Conservation (phyloP, 2,113 vertebrate species). For the western clawed frog (Xenopus tropicalis) region DNA sequence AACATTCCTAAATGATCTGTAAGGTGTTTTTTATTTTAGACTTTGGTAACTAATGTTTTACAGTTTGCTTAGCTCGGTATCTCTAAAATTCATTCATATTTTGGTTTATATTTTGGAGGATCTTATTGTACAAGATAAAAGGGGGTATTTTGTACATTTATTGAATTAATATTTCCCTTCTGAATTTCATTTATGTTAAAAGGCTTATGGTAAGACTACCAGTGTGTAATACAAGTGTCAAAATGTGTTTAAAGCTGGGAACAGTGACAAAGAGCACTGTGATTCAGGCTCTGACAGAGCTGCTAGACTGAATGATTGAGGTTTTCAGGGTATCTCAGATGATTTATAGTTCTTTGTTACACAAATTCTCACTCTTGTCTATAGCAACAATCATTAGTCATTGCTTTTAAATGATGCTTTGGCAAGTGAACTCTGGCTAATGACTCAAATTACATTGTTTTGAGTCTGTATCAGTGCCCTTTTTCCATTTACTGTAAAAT, state of each 20-base stretch:
- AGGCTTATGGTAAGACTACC: too few relatives aligned
- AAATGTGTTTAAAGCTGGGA: not conserved
- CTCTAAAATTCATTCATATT: too few relatives aligned
- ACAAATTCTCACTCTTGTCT: slow-evolving; percentile 33
- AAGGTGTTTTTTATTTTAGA: too few relatives aligned
- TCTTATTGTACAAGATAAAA: too few relatives aligned
- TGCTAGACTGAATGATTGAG: slow-evolving; percentile 23
- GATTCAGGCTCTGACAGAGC: slow-evolving; percentile 4
- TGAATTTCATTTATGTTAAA: too few relatives aligned
- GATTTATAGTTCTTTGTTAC: slow-evolving; percentile 42
- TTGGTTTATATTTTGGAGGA: too few relatives aligned
- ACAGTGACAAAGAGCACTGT: not conserved
- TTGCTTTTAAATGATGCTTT: slow-evolving; percentile 23
- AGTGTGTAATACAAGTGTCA: not conserved
- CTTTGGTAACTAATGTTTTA: too few relatives aligned
- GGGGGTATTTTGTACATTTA: too few relatives aligned
- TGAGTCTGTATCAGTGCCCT: slow-evolving; percentile 12
- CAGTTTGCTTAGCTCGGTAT: too few relatives aligned
- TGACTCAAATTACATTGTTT: slow-evolving; percentile 26
- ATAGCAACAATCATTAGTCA: slow-evolving; percentile 38
- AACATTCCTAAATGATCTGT: too few relatives aligned
- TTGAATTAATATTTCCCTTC: too few relatives aligned
- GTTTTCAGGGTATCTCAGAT: slow-evolving; percentile 31
- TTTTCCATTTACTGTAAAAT: slow-evolving; percentile 23
- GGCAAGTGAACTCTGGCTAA: slow-evolving; percentile 38